Percentiles rank a stretch among this genome's conserved stretches.
Evolutionary conservation across 2,113 vertebrate genomes (phyloP).

Genomic region (Barnardius zonarius): DNA sequence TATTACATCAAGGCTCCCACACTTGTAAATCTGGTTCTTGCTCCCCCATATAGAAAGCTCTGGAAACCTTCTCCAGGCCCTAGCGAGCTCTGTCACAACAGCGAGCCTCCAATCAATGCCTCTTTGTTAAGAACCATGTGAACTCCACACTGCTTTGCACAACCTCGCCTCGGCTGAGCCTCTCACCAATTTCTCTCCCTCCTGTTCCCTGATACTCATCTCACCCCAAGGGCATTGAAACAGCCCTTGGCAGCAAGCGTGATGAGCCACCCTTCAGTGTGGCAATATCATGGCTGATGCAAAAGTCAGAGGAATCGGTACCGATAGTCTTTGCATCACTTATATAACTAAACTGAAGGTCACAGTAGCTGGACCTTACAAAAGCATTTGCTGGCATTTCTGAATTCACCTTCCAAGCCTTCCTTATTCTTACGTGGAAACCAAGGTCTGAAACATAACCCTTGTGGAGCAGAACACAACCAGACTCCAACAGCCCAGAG

Average conservation of each 20-base stretch:
- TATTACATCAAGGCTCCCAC: background rate
- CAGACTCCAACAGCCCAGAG: background rate
- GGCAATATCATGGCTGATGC: slow-evolving; percentile 38
- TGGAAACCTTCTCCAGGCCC: slow-evolving; percentile 21
- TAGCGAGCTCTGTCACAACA: slow-evolving; percentile 37
- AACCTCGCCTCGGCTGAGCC: slow-evolving; percentile 18
- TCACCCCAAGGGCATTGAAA: slow-evolving; percentile 40
- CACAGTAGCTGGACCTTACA: background rate
- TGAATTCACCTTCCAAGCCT: background rate
- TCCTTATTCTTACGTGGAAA: background rate
- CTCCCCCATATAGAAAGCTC: background rate
- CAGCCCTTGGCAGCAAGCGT: slow-evolving; percentile 30
- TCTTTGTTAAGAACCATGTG: slow-evolving; percentile 53
- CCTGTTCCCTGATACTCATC: slow-evolving; percentile 45
- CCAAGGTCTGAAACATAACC: background rate
- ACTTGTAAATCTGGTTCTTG: slow-evolving; percentile 6
- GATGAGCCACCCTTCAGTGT: slow-evolving; percentile 27
- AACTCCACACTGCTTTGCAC: slow-evolving; percentile 44
- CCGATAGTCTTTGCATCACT: background rate
- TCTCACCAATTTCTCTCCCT: background rate
- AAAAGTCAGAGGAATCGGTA: background rate
- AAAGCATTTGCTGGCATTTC: background rate
- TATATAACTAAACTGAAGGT: background rate
- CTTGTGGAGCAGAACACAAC: background rate
- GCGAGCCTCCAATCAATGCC: background rate